Percentiles rank a stretch among this genome's conserved stretches.
phyloP scores from a whole-genome alignment of 1,140 invertebrate genomes.

The Drosophila melanica region DNA sequence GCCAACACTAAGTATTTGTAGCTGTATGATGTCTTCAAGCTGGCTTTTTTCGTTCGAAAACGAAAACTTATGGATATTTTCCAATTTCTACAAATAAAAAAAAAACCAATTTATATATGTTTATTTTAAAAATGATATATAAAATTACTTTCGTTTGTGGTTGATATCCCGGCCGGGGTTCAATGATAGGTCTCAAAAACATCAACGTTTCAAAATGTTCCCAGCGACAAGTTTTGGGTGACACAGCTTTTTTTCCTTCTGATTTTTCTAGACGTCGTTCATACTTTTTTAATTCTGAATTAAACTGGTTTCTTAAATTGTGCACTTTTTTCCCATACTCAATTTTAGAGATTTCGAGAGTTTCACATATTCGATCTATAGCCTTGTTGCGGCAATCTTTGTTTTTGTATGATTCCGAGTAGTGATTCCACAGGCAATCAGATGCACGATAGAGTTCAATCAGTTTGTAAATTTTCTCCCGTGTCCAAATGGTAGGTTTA shows the following conservation, averaged over 20 bases:
- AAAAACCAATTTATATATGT: background rate
- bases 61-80: conserved; percentile 16
- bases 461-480: conserved; percentile 71
- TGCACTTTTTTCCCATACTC: conserved; percentile 81
- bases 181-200: conserved; percentile 70
- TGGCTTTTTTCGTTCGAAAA: background rate
- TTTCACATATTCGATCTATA: conserved; percentile 63
- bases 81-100: conserved; percentile 31
- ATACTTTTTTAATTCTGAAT: conserved; percentile 76
- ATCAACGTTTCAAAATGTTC: conserved; percentile 73
- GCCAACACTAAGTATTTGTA: conserved; percentile 4
- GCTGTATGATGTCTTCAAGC: conserved; percentile 1
- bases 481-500: conserved; percentile 68
- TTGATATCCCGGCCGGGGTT: conserved; percentile 70
- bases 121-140: background rate
- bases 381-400: conserved; percentile 69
- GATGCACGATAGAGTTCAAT: conserved; percentile 73
- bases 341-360: conserved; percentile 64
- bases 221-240: conserved; percentile 62
- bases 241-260: conserved; percentile 32
- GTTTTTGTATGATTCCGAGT: conserved; percentile 70
- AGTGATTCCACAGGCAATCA: conserved; percentile 80
- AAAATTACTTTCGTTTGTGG: conserved; percentile 35
- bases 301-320: conserved; percentile 80
- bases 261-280: conserved; percentile 65